Evolutionary conservation across 2,888 invertebrate genomes (phyloP).

Genomic region (Elysia crispata): DNA sequence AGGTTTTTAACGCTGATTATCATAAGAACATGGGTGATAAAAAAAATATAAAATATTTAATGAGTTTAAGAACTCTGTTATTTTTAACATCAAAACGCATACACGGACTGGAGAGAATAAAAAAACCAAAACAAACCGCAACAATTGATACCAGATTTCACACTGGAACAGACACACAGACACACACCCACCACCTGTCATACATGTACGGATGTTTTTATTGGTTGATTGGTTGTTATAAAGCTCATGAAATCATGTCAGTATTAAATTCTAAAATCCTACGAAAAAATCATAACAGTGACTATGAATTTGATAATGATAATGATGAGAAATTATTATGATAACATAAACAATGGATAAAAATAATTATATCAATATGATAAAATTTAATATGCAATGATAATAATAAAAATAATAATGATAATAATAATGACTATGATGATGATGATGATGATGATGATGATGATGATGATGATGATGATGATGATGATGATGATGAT

Average conservation of each 20-base stretch:
- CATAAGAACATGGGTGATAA: too few relatives aligned
- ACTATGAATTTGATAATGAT: neutral
- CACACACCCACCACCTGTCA: neutral
- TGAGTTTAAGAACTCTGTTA: too few relatives aligned
- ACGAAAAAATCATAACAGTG: neutral
- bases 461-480: slow-evolving; percentile 12
- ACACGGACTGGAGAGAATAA: too few relatives aligned
- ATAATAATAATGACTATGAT: too few relatives aligned
- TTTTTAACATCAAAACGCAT: too few relatives aligned
- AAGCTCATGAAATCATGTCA: too few relatives aligned
- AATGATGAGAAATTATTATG: neutral
- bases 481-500: slow-evolving; percentile 15
- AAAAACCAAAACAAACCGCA: neutral
- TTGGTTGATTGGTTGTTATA: neutral
- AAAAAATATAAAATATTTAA: too few relatives aligned
- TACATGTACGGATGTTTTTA: neutral
- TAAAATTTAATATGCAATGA: too few relatives aligned
- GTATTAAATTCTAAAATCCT: too few relatives aligned
- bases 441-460: slow-evolving; percentile 20
- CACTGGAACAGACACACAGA: slow-evolving; percentile 21
- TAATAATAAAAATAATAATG: slow-evolving; percentile 10
- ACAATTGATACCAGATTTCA: neutral
- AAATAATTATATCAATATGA: too few relatives aligned
- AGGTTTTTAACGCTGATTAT: too few relatives aligned
- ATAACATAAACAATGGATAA: too few relatives aligned